These are phyloP conservation scores for Siniperca knerii DNA, from an alignment of 2,113 vertebrate species.

Conservation along the genomic window DNA sequence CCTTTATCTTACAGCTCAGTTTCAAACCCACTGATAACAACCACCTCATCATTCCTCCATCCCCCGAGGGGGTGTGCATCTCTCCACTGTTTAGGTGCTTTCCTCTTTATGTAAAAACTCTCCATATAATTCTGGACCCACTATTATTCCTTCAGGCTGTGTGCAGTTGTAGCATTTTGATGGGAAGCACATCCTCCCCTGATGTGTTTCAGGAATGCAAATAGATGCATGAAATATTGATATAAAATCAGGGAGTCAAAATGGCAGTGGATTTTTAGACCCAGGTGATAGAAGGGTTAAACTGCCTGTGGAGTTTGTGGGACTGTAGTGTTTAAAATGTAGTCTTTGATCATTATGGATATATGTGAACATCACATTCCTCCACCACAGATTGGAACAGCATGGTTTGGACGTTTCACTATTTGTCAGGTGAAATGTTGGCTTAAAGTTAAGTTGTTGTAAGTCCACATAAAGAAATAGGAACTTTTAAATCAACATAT, in stretches of 20 bases:
- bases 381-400: background rate
- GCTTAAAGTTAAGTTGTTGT: background rate
- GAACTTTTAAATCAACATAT: background rate
- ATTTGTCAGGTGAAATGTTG: background rate
- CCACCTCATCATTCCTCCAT: conserved; percentile 32
- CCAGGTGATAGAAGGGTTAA: background rate
- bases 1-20: conserved; percentile 31
- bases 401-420: background rate
- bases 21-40: conserved; percentile 36
- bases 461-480: background rate
- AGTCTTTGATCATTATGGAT: background rate
- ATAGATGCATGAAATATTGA: conserved; percentile 31
- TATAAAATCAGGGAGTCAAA: background rate
- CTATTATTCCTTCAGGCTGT: conserved; percentile 10
- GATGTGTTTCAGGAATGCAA: conserved; percentile 29
- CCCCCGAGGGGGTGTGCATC: conserved; percentile 21
- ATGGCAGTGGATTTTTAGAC: background rate
- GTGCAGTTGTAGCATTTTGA: conserved; percentile 7
- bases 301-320: background rate
- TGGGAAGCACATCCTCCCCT: background rate
- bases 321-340: background rate
- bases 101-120: conserved; percentile 26
- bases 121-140: background rate
- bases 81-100: conserved; percentile 6
- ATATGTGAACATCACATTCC: background rate